Evolutionary conservation across 1,140 invertebrate species (phyloP), one percentile per base, ranked within the genome.

Genomic region (Achatina immaculata): DNA sequence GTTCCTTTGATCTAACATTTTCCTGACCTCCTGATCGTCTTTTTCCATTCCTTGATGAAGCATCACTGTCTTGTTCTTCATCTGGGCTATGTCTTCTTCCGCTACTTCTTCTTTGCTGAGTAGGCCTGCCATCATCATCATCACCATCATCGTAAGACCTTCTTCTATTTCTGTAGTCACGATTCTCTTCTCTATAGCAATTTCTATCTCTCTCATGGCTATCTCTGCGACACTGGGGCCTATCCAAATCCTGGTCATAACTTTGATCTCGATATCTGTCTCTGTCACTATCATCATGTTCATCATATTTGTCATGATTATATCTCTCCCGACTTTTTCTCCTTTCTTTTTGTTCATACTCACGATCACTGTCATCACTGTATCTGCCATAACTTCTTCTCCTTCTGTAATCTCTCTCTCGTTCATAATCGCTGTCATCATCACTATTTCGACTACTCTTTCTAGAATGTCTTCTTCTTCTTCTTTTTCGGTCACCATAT

Each of bases 331-430:
- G 24, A 38, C 74, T 76, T 28, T 38, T 65, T 62, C 76, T 42
- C 40, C 76, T 66, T 48, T 24, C 21, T 66, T 40, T n/a, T 58
- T 62, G 24, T 78, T n/a, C 76, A 65, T 66, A 45, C 14, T 66
- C 42, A 42, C 43, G 14, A 7, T 78, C 58, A 78, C 42, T 68
- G 31, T 78, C 76, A 76, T 76, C 74, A 76, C 55, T 62, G 31
- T 74, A 74, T 14, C 72, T 74, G 21, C 36, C 68, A 36, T 40
- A 36, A 40, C 38, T 38, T 58, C 74, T 28, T 24, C 55, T 36
- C 31, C 51, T 34, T 45, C 45, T 74, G 6, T 45, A 45, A 45
- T 51, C 9, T 14, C 72, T 6, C 6, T 74, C 72, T 74, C 45
- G 9, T 9, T 51, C 45, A 34, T 74, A 74, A 40, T 62, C 74